Evolutionary conservation across 2,797 vertebrate species (phyloP), one percentile per base, ranked within the genome.

Genomic region (Parambassis ranga): DNA sequence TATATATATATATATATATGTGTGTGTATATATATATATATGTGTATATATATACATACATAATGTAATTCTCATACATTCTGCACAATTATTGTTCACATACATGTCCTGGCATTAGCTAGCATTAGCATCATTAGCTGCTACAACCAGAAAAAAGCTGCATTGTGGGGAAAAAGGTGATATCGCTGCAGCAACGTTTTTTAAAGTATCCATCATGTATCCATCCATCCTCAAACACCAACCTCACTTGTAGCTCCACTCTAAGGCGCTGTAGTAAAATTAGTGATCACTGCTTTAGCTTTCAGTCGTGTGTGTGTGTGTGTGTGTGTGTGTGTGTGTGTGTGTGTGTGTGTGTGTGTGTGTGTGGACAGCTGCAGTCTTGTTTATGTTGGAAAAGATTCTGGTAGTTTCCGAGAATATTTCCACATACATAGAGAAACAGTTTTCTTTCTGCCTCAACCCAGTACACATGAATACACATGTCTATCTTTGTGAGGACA

Each of bases 311-410:
- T 23, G 27, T 55, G 48, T 15, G 39, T 59, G 36, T 42, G 68
- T 53, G 56, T 65, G 52, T 20, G 62, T 48, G 55, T 63, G 71
- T 49, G 55, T 32, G 51, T 43, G 47, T 53, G 14, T 48, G 59
- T 56, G 42, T 23, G 42, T 49, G 50, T 31, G 65, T 48, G 50
- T 35, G 42, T 53, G 62, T 59, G 57, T 39, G 46, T 51, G 61
- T 64, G 78, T 75, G 61, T 62, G 42, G 22, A 71, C 76, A 83
- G 80, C 74, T 85, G 77, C 42, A 71, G 46, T 65, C 53, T 48
- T 86, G 74, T 84, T 77, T 82, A 61, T 68, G 63, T 85, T 86
- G 84, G 84, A 86, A 77, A 60, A 38, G 52, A 56, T 66, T 82
- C 64, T 65, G 67, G 68, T 65, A 59, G 75, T 84, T 88, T 86